phyloP scores from a whole-genome alignment of 2,888 invertebrate genomes.

The Oconnorella tubifera region DNA sequence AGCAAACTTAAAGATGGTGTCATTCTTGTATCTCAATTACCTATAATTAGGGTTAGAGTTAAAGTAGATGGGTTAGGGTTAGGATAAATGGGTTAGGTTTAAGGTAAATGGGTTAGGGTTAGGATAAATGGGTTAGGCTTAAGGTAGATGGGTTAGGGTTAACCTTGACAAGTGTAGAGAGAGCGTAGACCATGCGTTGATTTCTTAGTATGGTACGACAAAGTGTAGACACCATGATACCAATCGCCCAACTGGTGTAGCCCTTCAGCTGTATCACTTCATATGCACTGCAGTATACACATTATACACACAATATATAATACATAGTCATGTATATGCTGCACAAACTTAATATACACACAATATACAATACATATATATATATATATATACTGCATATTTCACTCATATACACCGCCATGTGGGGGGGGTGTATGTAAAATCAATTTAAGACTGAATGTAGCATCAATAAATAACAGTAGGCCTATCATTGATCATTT shows the following conservation, averaged over 20 bases:
- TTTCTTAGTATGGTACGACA: constrained; percentile 71
- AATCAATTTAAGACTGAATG: not conserved
- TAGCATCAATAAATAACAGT: not conserved
- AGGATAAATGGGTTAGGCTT: too few relatives aligned
- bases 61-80: too few relatives aligned
- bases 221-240: constrained; percentile 71
- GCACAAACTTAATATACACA: not conserved
- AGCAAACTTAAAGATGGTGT: too few relatives aligned
- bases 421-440: not conserved
- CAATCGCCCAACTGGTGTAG: constrained; percentile 88
- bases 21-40: too few relatives aligned
- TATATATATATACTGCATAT: not conserved
- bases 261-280: constrained; percentile 83
- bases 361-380: not conserved
- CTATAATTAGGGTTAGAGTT: too few relatives aligned
- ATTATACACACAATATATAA: not conserved
- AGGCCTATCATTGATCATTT: not conserved
- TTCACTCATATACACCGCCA: not conserved
- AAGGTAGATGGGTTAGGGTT: too few relatives aligned
- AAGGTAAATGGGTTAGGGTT: too few relatives aligned
- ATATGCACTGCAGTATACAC: constrained; percentile 66
- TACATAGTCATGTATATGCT: not conserved
- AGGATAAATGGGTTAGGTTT: too few relatives aligned
- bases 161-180: constrained; percentile 74
- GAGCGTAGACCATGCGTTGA: constrained; percentile 71